Base-by-base conservation (phyloP, 1,140 invertebrate genomes). In the Apocrypta bakeri region DNA sequence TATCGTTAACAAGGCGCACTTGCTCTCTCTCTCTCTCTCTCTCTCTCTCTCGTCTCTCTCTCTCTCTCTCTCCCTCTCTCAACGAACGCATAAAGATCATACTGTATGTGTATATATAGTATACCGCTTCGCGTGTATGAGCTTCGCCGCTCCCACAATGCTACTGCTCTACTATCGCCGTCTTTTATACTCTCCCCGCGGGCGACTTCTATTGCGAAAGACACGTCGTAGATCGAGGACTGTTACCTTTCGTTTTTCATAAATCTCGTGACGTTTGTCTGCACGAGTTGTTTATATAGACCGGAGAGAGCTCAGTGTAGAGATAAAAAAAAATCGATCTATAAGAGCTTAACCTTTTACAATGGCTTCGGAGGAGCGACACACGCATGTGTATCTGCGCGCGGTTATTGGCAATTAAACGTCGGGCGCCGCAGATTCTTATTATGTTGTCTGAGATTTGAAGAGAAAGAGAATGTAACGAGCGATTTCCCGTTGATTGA, bases 1-100 rank as follows among this genome's bases (percentile, higher is more conserved):
- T 90, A 90, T 90, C 89, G 89, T 90, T 91, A 92, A 92, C 90
- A 91, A 91, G 89, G 48, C 48, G 48, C 48, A 56, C 48, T 56
- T 56, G 21, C 84, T 83, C 74, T 75, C 69, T 84, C 84, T 85
- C 85, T 74, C 82, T 84, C 85, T 85, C 77, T 80, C 79, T 84
- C 80, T 81, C 73, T n/a, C 74, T 83, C 76, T 40, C 78, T 27
- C 83, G n/a, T 83, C 73, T 75, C 68, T 84, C 84, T 85, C 85
- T 74, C 82, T 84, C 85, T 85, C 77, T 80, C 79, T 84, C 80
- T 81, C 73, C 14, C 74, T 83, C 76, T 40, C 74, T 27, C 83
- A 9, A 68, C 84, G 81, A 85, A 82, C 87, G 87, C 88, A 89
- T 90, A 90, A 90, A 89, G 88, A 90, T 89, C 85, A 31, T 69